Percentiles rank a stretch among this genome's conserved stretches.
phyloP scores from a whole-genome alignment of 2,797 vertebrate species.

The Apogon hyalosoma region DNA sequence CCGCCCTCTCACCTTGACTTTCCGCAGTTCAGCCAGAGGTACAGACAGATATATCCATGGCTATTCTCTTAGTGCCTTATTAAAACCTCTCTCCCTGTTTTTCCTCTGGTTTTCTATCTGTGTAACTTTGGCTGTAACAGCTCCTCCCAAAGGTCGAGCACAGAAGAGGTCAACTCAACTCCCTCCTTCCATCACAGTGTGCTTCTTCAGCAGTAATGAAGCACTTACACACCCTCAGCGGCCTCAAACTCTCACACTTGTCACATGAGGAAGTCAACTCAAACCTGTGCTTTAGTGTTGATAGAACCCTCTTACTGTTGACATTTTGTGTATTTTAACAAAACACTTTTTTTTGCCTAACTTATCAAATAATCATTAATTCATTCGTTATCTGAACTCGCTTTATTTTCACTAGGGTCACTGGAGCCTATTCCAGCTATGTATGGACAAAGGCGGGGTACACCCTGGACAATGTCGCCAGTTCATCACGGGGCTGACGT shows the following conservation, averaged over 20 bases:
- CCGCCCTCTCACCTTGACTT: slow-evolving; percentile 70
- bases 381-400: too few relatives aligned
- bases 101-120: background rate
- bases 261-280: slow-evolving; percentile 29
- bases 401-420: too few relatives aligned
- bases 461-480: too few relatives aligned
- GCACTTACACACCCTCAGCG: slow-evolving; percentile 42
- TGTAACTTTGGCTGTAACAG: slow-evolving; percentile 55
- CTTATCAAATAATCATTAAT: too few relatives aligned
- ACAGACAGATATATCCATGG: slow-evolving; percentile 8
- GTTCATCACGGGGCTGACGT: too few relatives aligned
- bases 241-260: slow-evolving; percentile 40
- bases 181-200: slow-evolving; percentile 3
- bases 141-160: slow-evolving; percentile 57
- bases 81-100: slow-evolving; percentile 48
- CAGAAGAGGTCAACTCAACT: slow-evolving; percentile 58
- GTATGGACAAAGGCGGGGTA: too few relatives aligned
- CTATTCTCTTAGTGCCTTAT: slow-evolving; percentile 69
- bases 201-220: slow-evolving; percentile 56
- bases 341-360: too few relatives aligned
- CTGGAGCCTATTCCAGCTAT: too few relatives aligned
- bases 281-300: slow-evolving; percentile 10
- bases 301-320: background rate
- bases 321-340: background rate
- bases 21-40: slow-evolving; percentile 11